Evolutionary conservation across 1,140 invertebrate species (phyloP).

Genomic region (Caenorhabditis latens): DNA sequence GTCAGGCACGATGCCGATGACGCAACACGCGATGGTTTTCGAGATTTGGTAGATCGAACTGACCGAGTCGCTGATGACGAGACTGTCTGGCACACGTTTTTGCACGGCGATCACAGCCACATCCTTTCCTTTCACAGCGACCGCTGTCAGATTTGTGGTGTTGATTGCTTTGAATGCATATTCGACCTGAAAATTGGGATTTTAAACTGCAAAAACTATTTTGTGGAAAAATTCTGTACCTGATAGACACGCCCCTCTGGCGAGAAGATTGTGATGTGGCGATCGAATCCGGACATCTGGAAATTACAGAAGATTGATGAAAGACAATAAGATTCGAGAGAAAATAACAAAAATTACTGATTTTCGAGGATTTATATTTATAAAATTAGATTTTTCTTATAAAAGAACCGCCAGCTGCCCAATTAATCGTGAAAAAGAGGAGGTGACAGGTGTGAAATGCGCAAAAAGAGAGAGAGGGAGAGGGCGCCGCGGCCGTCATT

Average conservation of each 20-base stretch:
- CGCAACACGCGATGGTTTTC: conserved; percentile 93
- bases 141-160: conserved; percentile 94
- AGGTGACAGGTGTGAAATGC: too few relatives aligned
- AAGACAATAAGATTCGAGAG: too few relatives aligned
- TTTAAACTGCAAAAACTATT: conserved; percentile 35
- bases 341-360: too few relatives aligned
- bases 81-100: conserved; percentile 88
- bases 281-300: conserved; percentile 91
- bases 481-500: too few relatives aligned
- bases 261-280: conserved; percentile 99
- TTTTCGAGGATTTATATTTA: too few relatives aligned
- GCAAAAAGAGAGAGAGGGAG: too few relatives aligned
- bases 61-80: conserved; percentile 88
- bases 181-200: conserved; percentile 82
- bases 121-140: conserved; percentile 88
- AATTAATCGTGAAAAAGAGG: too few relatives aligned
- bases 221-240: conserved; percentile 85
- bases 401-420: too few relatives aligned
- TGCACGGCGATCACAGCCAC: conserved; percentile 95
- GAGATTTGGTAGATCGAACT: conserved; percentile 95
- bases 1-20: conserved; percentile 98
- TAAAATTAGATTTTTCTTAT: too few relatives aligned
- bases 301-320: background rate
- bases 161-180: conserved; percentile 99
- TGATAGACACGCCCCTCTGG: conserved; percentile 98